Conservation (phyloP, 2,113 vertebrate genomes). For the Ictalurus furcatus region DNA sequence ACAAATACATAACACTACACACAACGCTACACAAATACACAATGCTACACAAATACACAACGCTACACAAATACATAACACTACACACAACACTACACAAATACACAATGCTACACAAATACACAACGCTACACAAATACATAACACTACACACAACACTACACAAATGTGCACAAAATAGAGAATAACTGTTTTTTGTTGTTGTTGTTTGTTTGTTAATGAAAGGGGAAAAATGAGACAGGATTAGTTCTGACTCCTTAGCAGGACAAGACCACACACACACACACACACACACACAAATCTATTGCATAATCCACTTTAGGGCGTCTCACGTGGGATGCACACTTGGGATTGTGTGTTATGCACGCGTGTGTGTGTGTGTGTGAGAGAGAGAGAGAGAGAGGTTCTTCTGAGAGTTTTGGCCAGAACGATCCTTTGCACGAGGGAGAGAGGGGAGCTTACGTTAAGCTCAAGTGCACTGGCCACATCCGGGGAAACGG, state of each 20-base stretch:
- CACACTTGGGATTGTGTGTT: slow-evolving; percentile 21
- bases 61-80: too few species aligned
- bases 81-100: too few species aligned
- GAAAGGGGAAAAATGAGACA: not conserved
- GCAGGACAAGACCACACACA: slow-evolving; percentile 33
- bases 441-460: slow-evolving; percentile 7
- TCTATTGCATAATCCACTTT: slow-evolving; percentile 48
- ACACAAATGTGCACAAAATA: not conserved
- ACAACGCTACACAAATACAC: too few species aligned
- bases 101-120: not conserved
- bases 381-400: not conserved
- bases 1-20: too few species aligned
- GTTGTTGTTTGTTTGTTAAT: not conserved
- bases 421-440: not conserved
- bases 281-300: slow-evolving; percentile 25
- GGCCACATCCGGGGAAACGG: not conserved
- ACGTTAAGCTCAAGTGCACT: not conserved
- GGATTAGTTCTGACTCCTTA: slow-evolving; percentile 38
- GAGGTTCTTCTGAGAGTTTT: not conserved
- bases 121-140: not conserved
- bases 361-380: not conserved
- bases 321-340: slow-evolving; percentile 29
- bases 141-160: not conserved
- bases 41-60: too few species aligned
- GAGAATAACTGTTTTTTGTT: not conserved